Percentiles rank a stretch among this genome's conserved stretches.
Evolutionary conservation across 2,797 vertebrate species (phyloP).

Genomic region (Neosilurus mollespiculum): DNA sequence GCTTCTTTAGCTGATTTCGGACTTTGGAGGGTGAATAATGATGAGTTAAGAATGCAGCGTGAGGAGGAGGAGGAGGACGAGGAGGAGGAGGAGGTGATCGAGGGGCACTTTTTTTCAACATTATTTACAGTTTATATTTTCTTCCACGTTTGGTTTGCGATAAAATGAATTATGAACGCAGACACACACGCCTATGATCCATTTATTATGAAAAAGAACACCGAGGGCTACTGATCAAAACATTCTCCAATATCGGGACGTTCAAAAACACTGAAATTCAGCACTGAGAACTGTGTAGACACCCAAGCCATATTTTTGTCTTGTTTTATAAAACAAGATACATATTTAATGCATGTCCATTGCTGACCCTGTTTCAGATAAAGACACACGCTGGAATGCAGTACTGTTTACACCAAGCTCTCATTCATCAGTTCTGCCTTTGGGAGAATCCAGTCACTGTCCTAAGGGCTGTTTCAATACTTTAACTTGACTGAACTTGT

Average conservation of each 20-base stretch:
- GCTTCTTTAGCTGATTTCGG: slow-evolving; percentile 55
- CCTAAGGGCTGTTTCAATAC: slow-evolving; percentile 25
- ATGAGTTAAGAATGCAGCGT: slow-evolving; percentile 35
- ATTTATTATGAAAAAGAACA: slow-evolving; percentile 31
- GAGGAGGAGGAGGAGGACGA: slow-evolving; percentile 25
- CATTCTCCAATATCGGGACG: background rate
- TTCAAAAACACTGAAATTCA: slow-evolving; percentile 11
- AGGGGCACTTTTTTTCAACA: slow-evolving; percentile 13
- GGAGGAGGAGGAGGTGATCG: slow-evolving; percentile 25
- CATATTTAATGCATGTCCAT: slow-evolving; percentile 41
- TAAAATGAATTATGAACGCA: slow-evolving; percentile 27
- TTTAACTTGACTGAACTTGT: slow-evolving; percentile 18
- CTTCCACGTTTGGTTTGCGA: slow-evolving; percentile 5
- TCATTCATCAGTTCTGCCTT: background rate
- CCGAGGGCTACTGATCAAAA: slow-evolving; percentile 16
- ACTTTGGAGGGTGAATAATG: slow-evolving; percentile 53
- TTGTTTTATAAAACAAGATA: slow-evolving; percentile 17
- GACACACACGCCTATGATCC: background rate
- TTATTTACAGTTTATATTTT: slow-evolving; percentile 43
- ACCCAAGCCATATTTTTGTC: background rate
- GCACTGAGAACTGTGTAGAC: background rate
- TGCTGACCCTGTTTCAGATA: slow-evolving; percentile 36
- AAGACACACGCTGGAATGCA: slow-evolving; percentile 11
- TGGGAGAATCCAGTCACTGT: slow-evolving; percentile 5
- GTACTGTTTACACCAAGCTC: background rate